Evolutionary conservation across 2,888 invertebrate species (phyloP), one percentile per base, ranked within the genome.

Genomic region (Punctoribates punctum): DNA sequence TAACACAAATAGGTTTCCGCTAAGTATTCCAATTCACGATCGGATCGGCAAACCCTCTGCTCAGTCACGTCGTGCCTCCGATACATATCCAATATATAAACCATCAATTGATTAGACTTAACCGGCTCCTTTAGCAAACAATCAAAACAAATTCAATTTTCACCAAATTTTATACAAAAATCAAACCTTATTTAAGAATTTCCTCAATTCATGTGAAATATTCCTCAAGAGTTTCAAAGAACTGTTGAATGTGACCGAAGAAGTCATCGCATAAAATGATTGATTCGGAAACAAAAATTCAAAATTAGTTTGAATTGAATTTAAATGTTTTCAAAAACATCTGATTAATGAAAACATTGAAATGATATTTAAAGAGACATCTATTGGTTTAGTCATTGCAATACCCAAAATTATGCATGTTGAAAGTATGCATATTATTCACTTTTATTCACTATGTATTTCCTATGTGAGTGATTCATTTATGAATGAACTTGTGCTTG

Each of bases 1-100:
- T 94, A 93, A 78, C 90, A 90, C 11, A 88, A 85, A 83, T 94
- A 96, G 0, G 91, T 90, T 78, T 89, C 87, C 0, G 91, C 94
- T 79, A 91, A 85, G 80, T 88, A 91, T 75, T 89, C 86, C 85
- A 93, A 89, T 83, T 94, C 94, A 81, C 92, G 89, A 73, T 88
- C 87, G 0, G 91, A 92, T 82, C 91, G 91, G 83, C 96, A 96
- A 8, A 91, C 84, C 80, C 92, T 91, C 81, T 91, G 88, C 75
- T 92, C 91, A 0, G 94, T 95, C 1, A 90, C 89, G 75, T 82
- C 46, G 46, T 77, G 51, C 20, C 54, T 23, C 0, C 77, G 77
- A 38, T 23, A 70, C 70, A 42, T 20, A 20, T 70, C 46, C 20
- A 70, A 8, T 13, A 70, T 70, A 23, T 70, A 70, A 20, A 42